phyloP scores from a whole-genome alignment of 2,888 invertebrate species.

The Lysandra coridon region DNA sequence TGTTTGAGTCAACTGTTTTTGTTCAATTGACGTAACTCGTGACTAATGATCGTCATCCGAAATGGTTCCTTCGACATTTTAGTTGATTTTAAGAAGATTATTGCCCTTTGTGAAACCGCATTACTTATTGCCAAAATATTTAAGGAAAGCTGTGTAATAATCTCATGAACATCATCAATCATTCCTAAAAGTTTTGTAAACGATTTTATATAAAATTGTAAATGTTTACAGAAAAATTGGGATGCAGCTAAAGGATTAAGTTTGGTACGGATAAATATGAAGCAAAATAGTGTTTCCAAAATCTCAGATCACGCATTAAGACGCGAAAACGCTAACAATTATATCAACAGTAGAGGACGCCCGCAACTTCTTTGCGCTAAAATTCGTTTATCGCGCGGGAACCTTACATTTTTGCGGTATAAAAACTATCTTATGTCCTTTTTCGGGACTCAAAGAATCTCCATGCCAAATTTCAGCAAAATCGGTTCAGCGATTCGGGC shows the following conservation, averaged over 20 bases:
- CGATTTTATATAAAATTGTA: not conserved
- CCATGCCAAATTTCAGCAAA: no score
- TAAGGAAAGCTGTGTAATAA: not conserved
- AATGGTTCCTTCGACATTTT: constrained; percentile 54
- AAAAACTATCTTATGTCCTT: no score
- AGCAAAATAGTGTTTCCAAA: not conserved
- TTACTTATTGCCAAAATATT: constrained; percentile 31
- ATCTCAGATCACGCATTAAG: no score
- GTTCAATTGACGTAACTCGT: constrained; percentile 76
- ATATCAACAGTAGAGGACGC: not conserved
- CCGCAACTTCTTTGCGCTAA: no score
- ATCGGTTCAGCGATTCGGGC: no score
- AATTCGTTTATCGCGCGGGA: no score
- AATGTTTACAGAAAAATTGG: no score
- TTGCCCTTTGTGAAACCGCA: constrained; percentile 23
- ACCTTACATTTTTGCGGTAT: no score
- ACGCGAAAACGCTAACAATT: no score
- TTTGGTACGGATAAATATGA: not conserved
- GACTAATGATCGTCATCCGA: constrained; percentile 68
- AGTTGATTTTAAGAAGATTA: constrained; percentile 36
- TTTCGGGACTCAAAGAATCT: no score
- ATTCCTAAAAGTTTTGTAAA: not conserved
- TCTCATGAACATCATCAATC: not conserved
- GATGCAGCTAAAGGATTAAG: not conserved
- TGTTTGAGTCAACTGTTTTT: constrained; percentile 76